Conservation (phyloP, 2,888 invertebrate genomes). For the Dinocampus coccinellae region DNA sequence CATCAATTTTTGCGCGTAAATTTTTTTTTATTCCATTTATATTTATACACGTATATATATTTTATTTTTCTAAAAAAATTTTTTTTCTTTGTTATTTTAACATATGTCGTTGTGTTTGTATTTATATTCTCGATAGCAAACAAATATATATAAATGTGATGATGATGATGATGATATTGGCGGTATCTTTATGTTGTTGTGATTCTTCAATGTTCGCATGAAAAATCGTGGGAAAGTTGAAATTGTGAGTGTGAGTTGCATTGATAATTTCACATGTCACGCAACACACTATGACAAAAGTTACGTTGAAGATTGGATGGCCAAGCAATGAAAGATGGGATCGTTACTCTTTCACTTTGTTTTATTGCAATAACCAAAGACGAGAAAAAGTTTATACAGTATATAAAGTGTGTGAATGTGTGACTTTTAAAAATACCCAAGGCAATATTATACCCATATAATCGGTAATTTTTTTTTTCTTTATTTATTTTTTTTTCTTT, state of each 20-base stretch:
- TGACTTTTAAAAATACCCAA: constrained; percentile 1
- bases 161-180: neutral
- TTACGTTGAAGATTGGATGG: constrained; percentile 37
- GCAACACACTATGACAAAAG: neutral
- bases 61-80: neutral
- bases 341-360: neutral
- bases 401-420: neutral
- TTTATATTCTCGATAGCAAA: neutral
- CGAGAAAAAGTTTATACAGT: neutral
- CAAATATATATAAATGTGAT: no score
- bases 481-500: no score
- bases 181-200: constrained; percentile 5
- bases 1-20: neutral
- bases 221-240: constrained; percentile 58
- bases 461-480: neutral
- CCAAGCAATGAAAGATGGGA: constrained; percentile 30
- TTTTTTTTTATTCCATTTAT: no score
- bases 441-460: neutral
- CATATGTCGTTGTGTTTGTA: neutral
- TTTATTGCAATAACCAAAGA: neutral
- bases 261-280: constrained; percentile 10
- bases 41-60: no score
- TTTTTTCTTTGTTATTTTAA: neutral
- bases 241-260: constrained; percentile 29
- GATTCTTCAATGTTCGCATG: constrained; percentile 3